Conservation (phyloP, 2,797 vertebrate genomes). For the Pangasius larnaudii region DNA sequence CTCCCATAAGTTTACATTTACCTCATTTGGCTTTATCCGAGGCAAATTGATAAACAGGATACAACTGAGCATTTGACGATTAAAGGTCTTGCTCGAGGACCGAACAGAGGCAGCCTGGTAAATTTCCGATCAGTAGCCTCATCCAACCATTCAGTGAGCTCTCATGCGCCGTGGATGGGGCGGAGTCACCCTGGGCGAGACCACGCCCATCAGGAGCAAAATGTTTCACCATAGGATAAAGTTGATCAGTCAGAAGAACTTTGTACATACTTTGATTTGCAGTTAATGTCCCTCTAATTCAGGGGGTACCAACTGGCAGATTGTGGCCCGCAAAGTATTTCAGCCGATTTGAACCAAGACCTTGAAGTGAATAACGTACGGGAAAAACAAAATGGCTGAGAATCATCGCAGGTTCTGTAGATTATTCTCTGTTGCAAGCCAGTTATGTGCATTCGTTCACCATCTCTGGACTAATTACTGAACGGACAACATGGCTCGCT, state of each 20-base stretch:
- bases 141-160: not conserved
- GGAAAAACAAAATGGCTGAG: not conserved
- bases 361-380: not conserved
- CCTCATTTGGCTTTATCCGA: not conserved
- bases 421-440: not conserved
- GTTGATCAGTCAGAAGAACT: not conserved
- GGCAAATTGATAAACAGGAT: not conserved
- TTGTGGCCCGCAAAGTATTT: not conserved
- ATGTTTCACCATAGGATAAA: not conserved
- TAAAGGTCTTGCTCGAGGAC: not conserved
- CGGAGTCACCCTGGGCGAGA: not conserved
- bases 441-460: not conserved
- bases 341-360: not conserved
- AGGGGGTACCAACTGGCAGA: not conserved
- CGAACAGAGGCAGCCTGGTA: not conserved
- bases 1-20: not conserved
- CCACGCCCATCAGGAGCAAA: not conserved
- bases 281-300: not conserved
- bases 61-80: not conserved
- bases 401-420: not conserved
- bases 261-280: not conserved
- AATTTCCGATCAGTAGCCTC: not conserved
- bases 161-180: not conserved
- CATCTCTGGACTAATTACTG: not conserved
- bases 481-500: not conserved